Conservation (phyloP, 2,888 invertebrate species). For the Incurvaria masculella region DNA sequence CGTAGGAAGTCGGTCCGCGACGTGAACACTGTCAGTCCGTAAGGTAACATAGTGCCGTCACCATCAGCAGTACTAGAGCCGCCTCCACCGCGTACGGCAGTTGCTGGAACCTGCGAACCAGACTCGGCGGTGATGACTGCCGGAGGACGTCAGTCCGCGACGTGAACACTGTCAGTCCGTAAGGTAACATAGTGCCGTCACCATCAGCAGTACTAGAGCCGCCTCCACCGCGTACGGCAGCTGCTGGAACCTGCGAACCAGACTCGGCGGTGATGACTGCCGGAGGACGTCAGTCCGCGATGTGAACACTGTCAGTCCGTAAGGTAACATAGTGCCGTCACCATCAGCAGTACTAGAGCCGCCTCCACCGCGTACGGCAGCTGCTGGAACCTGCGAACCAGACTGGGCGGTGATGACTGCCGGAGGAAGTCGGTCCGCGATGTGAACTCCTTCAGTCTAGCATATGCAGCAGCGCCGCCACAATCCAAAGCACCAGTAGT, state of each 20-base stretch:
- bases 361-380: conserved; percentile 70
- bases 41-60: conserved; percentile 74
- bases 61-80: conserved; percentile 63
- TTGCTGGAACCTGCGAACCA: conserved; percentile 54
- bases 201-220: conserved; percentile 63
- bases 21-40: conserved; percentile 89
- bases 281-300: conserved; percentile 91
- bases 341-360: conserved; percentile 63
- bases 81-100: conserved; percentile 70
- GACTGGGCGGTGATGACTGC: no score
- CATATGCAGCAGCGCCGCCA: conserved; percentile 74
- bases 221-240: conserved; percentile 70
- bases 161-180: conserved; percentile 89
- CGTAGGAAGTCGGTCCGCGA: conserved; percentile 91
- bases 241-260: conserved; percentile 54
- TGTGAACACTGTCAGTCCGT: conserved; percentile 89
- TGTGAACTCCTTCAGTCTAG: conserved; percentile 89
- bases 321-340: conserved; percentile 74
- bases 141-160: conserved; percentile 91
- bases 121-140: no score
- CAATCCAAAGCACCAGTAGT: conserved; percentile 62
- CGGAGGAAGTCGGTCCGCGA: conserved; percentile 91
- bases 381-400: conserved; percentile 54
- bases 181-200: conserved; percentile 74
- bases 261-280: no score